Percentiles rank a stretch among this genome's conserved stretches.
Evolutionary conservation across 2,888 invertebrate species (phyloP).

Genomic region (Caenorhabditis sp.): DNA sequence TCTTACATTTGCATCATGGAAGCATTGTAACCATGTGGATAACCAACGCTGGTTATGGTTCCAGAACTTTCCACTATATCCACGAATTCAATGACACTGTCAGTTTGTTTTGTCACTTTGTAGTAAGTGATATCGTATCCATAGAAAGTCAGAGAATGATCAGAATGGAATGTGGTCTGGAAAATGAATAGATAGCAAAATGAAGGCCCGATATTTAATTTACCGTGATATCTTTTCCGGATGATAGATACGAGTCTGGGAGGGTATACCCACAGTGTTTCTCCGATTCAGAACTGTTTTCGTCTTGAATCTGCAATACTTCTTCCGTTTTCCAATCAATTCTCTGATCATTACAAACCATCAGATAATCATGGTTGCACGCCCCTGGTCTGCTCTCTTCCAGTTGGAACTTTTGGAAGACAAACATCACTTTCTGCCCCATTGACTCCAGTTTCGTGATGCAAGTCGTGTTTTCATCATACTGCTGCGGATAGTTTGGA

Average conservation of each 20-base stretch:
- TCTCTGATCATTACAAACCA: background rate
- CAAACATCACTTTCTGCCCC: constrained; percentile 53
- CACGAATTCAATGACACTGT: constrained; percentile 55
- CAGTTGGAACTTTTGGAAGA: constrained; percentile 46
- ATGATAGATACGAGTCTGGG: background rate
- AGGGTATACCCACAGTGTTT: background rate
- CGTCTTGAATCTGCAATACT: too few relatives aligned
- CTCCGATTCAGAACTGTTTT: background rate
- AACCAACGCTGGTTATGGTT: constrained; percentile 71
- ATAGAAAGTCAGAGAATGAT: constrained; percentile 57
- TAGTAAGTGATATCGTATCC: constrained; percentile 75
- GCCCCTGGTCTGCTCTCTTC: background rate
- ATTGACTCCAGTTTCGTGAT: constrained; percentile 66
- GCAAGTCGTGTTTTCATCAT: constrained; percentile 72
- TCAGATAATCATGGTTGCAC: background rate
- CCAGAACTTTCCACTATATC: constrained; percentile 69
- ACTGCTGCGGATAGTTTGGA: constrained; percentile 77
- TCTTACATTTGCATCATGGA: constrained; percentile 57
- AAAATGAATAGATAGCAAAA: background rate
- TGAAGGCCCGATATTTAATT: background rate
- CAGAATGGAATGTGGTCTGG: constrained; percentile 49
- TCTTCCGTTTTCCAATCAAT: background rate
- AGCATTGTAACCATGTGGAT: constrained; percentile 65
- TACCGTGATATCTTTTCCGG: constrained; percentile 13
- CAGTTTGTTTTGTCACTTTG: constrained; percentile 36